Evolutionary conservation across 2,113 vertebrate genomes (phyloP).

Genomic region (Piaya cayana): DNA sequence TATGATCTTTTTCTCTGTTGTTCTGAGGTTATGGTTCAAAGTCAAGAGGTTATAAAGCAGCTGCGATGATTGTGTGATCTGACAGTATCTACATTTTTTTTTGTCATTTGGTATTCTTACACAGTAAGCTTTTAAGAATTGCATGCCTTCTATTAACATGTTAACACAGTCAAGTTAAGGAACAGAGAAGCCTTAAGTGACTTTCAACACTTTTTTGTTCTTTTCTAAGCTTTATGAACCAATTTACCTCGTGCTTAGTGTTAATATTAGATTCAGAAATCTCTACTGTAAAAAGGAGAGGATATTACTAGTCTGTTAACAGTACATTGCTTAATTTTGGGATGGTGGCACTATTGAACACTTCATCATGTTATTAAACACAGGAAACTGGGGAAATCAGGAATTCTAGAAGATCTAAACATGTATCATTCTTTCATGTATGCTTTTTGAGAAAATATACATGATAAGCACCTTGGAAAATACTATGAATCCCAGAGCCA

Average conservation of each 20-base stretch:
- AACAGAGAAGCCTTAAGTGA: not conserved
- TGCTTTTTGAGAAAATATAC: not conserved
- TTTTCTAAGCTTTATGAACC: slow-evolving; percentile 2
- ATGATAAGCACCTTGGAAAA: not conserved
- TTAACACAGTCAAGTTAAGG: not conserved
- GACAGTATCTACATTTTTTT: not conserved
- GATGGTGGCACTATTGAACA: not conserved
- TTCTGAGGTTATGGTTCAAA: slow-evolving; percentile 31
- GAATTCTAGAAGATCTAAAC: not conserved
- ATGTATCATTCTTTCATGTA: not conserved
- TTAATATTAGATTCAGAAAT: slow-evolving; percentile 23
- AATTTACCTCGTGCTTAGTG: not conserved
- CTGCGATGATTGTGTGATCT: not conserved
- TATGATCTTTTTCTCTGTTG: not conserved
- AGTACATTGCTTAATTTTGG: not conserved
- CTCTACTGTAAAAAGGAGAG: not conserved
- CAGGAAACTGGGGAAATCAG: not conserved
- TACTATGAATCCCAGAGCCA: not conserved
- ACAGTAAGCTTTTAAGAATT: slow-evolving; percentile 20
- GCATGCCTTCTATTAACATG: not conserved
- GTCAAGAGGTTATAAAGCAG: not conserved
- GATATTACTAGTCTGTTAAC: not conserved
- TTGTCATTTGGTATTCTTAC: not conserved
- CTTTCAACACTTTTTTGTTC: not conserved
- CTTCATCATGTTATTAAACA: not conserved